These are phyloP conservation scores for Probosciger aterrimus DNA, from an alignment of 2,113 vertebrate genomes.

Conservation along the genomic window DNA sequence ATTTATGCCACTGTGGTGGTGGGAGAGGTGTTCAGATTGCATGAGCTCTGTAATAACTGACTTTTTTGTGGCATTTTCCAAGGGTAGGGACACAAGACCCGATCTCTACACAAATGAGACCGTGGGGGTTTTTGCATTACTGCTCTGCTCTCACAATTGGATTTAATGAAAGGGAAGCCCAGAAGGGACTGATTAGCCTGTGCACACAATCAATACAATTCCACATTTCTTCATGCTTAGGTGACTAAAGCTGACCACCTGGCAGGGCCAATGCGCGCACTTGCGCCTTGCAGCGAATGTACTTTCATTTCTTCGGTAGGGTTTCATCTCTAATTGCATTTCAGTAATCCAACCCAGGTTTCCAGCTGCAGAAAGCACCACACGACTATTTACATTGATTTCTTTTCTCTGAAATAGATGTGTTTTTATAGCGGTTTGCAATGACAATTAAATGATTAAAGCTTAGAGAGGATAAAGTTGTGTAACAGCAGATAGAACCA, in stretches of 20 bases:
- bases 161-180: not conserved
- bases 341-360: not conserved
- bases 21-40: not conserved
- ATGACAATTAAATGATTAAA: not conserved
- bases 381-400: not conserved
- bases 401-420: not conserved
- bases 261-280: accelerated
- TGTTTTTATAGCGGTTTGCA: not conserved
- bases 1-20: not conserved
- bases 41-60: not conserved
- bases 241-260: not conserved
- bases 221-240: not conserved
- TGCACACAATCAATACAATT: not conserved
- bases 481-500: not conserved
- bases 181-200: not conserved
- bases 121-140: not conserved
- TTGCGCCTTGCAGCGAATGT: not conserved
- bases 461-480: not conserved
- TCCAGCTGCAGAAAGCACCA: not conserved
- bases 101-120: not conserved
- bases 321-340: not conserved
- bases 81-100: not conserved
- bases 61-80: not conserved
- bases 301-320: not conserved
- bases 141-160: not conserved